A percentile compares a stretch with the other conserved stretches of the same genome.
Conservation (phyloP, 2,888 invertebrate species). For the Polyommatus icarus region DNA sequence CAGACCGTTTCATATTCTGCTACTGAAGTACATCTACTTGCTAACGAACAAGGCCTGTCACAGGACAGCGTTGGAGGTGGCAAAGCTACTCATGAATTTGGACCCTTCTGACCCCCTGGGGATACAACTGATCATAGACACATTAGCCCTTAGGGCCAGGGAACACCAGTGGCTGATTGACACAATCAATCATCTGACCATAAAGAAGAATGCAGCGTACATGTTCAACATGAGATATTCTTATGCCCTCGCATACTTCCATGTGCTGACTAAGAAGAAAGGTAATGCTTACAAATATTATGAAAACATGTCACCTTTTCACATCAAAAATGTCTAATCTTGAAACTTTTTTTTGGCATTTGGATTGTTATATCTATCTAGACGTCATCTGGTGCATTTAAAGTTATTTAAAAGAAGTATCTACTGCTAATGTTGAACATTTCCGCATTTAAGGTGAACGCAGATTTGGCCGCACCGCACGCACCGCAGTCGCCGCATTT, state of each 20-base stretch:
- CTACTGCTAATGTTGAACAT: too few species aligned
- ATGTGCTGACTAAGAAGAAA: constrained; percentile 48
- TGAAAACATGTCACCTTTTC: too few species aligned
- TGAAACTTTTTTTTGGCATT: too few species aligned
- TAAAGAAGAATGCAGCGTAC: constrained; percentile 46
- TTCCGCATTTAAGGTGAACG: too few species aligned
- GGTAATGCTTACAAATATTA: constrained; percentile 40
- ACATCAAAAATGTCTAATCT: too few species aligned
- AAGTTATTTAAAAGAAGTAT: too few species aligned
- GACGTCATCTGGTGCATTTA: too few species aligned
- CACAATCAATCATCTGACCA: constrained; percentile 48
- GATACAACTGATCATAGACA: constrained; percentile 87
- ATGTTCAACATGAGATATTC: constrained; percentile 62
- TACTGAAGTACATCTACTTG: constrained; percentile 88
- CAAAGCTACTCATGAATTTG: constrained; percentile 88
- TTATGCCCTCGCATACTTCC: constrained; percentile 56
- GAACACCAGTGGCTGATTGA: constrained; percentile 86
- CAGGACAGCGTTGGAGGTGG: constrained; percentile 91
- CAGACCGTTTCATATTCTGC: constrained; percentile 77
- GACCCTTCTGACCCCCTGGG: constrained; percentile 90
- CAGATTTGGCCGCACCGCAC: too few species aligned
- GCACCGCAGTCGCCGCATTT: too few species aligned
- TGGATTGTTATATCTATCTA: too few species aligned
- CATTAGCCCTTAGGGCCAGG: constrained; percentile 86
- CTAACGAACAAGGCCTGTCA: constrained; percentile 90